phyloP scores from a whole-genome alignment of 2,888 invertebrate genomes.

The Meteorus cinctellus region DNA sequence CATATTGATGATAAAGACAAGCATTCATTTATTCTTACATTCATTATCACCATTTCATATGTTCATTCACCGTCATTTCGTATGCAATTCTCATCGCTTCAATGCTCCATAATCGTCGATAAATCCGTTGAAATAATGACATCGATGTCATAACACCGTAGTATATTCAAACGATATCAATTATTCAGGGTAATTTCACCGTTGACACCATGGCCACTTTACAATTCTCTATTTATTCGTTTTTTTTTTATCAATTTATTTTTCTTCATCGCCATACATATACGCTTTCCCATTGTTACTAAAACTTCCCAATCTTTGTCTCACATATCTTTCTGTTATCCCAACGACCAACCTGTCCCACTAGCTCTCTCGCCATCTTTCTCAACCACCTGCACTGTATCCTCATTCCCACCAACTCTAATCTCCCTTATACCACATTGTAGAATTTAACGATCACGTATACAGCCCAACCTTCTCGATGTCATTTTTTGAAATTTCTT shows the following conservation, averaged over 20 bases:
- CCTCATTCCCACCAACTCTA: neutral
- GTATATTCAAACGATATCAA: no score
- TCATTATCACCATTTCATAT: neutral
- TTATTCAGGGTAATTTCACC: neutral
- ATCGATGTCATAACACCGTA: no score
- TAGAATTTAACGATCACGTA: slow-evolving; percentile 7
- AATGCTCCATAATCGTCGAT: neutral
- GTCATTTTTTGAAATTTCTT: neutral
- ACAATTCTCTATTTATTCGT: neutral
- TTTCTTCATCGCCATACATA: neutral
- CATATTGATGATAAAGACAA: slow-evolving; percentile 3
- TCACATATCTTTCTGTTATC: slow-evolving; percentile 23
- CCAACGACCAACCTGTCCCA: slow-evolving; percentile 14
- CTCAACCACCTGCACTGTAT: slow-evolving; percentile 5
- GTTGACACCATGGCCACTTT: neutral
- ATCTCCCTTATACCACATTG: neutral
- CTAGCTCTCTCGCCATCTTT: neutral
- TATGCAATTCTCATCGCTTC: slow-evolving; percentile 29
- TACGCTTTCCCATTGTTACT: neutral
- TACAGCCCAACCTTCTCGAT: neutral
- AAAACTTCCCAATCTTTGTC: slow-evolving; percentile 30
- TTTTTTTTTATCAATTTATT: neutral
- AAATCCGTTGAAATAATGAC: neutral
- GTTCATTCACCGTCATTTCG: neutral
- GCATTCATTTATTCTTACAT: slow-evolving; percentile 8